phyloP scores from a whole-genome alignment of 2,888 invertebrate species.

The Hypomecis punctinalis region DNA sequence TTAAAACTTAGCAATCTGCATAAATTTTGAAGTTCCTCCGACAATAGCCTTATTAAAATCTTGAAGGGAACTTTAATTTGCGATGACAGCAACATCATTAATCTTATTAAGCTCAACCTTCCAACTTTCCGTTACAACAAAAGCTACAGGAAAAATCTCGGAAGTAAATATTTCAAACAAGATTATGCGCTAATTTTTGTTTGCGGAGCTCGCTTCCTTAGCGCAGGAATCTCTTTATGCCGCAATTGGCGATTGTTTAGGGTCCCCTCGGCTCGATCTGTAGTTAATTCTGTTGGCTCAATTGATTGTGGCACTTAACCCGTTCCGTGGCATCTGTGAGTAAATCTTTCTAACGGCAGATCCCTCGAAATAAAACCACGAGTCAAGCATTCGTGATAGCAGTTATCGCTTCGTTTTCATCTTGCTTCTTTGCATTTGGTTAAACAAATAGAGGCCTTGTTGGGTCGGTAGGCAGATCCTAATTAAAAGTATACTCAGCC shows the following conservation, averaged over 20 bases:
- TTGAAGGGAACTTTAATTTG: constrained; percentile 75
- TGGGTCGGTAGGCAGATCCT: constrained; percentile 73
- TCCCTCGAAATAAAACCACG: constrained; percentile 68
- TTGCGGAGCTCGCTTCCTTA: constrained; percentile 38
- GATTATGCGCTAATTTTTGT: constrained; percentile 27
- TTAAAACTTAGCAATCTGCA: constrained; percentile 71
- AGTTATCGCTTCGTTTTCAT: constrained; percentile 68
- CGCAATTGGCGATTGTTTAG: constrained; percentile 46
- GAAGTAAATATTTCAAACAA: constrained; percentile 48
- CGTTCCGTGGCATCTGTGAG: constrained; percentile 60
- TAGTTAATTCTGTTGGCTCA: constrained; percentile 65
- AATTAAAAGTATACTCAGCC: constrained; percentile 79
- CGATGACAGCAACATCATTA: constrained; percentile 74
- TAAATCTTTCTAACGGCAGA: constrained; percentile 75
- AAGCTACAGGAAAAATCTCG: constrained; percentile 49
- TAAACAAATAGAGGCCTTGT: constrained; percentile 77
- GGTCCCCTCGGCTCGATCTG: constrained; percentile 52
- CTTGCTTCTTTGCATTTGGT: constrained; percentile 67
- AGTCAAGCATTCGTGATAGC: constrained; percentile 66
- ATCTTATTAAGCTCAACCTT: constrained; percentile 67
- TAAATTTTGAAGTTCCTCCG: constrained; percentile 65
- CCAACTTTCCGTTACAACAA: constrained; percentile 51
- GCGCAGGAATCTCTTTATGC: constrained; percentile 4
- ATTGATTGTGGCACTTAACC: constrained; percentile 72
- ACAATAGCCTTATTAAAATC: constrained; percentile 77